Base-by-base conservation (phyloP, 2,113 vertebrate species). In the Malurus alboscapulatus region DNA sequence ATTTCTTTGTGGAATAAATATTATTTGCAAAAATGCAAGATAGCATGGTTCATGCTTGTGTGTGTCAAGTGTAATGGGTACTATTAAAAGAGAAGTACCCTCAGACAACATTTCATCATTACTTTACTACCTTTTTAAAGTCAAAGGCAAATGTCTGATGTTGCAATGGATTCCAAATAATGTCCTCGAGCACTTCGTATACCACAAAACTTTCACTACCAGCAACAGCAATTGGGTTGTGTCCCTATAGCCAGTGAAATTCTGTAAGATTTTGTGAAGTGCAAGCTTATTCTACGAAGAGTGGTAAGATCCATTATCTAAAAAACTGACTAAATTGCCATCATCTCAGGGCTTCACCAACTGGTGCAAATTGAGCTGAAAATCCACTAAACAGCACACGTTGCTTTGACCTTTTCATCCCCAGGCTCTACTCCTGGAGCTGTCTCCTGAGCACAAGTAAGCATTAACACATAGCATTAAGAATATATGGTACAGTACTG, bases 1-100 rank as follows among this genome's bases (percentile, higher is more conserved):
- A 87, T 91, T 97, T 88, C 94, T 95, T 94, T 85, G 88, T 88
- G 44, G 78, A 93, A 97, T 97, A 97, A 97, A 95, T 95, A 97
- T 84, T 96, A 95, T 95, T 97, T 97, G 61, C 85, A 97, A 62
- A 95, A 95, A 95, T 96, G 91, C 44, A 80, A 92, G 92, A 94
- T 96, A 94, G 94, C 73, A 87, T 84, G 86, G 84, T 92, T 92
- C 90, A 67, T 88, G 59, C 61, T 81, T 80, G 55, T 72, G 87
- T 74, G 36, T 95, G 91, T 96, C 95, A 90, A 75, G 88, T 61
- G 82, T 77, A 96, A 95, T 84, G 88, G 71, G 63, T 78, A 96
- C 87, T 86, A 85, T 92, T 90, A 96, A 89, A 91, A 71, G 30
- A 95, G 67, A 75, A 42, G 61, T 80, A 75, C 55, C 78, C 90